Base-by-base conservation (phyloP, 2,113 vertebrate genomes). In the Pygathrix nemaeus region DNA sequence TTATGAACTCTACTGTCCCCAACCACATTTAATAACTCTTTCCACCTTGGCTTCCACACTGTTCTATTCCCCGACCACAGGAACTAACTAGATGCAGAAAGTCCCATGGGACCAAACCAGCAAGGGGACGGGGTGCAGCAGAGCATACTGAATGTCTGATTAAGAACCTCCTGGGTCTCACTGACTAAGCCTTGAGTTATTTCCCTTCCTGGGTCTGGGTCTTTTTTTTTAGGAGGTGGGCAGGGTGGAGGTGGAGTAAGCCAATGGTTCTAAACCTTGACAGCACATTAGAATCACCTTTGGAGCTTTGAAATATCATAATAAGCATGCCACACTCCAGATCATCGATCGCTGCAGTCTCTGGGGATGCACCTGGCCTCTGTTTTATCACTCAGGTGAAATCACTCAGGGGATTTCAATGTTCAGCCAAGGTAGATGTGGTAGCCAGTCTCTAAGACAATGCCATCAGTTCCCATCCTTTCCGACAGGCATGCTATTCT, bases 241-340 rank as follows among this genome's bases (percentile, higher is more conserved):
- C 68, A 40, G 59, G 5, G 59, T 61, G 59, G 25, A 14, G 6
- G 50, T 72, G 81, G 20, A 16, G 90, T 82, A 92, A 95, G 23
- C 6, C 45, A 73, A 11, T 38, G 32, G 32, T 81, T 92, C 79
- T 94, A 73, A 89, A 79, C 16, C 25, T 61, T 52, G n/a, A 8
- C 48, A 94, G 48, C 10, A 93, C 64, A 45, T 57, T 79, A 76
- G 50, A 81, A 85, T 68, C 80, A 97, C 16, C 59, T 70, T 1
- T 1, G 81, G 55, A 88, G 55, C 1, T 68, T 94, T 93, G 59
- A 70, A 90, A 23, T 88, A 20, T 35, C 6, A 1, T 50, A 18
- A 35, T 12, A 70, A 6, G 43, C 35, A 86, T 13, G n/a, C 25
- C 59, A 75, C 23, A 68, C 40, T 8, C 1, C 6, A 3, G 68